Conservation (phyloP, 2,113 vertebrate species). For the Grallaria varia region DNA sequence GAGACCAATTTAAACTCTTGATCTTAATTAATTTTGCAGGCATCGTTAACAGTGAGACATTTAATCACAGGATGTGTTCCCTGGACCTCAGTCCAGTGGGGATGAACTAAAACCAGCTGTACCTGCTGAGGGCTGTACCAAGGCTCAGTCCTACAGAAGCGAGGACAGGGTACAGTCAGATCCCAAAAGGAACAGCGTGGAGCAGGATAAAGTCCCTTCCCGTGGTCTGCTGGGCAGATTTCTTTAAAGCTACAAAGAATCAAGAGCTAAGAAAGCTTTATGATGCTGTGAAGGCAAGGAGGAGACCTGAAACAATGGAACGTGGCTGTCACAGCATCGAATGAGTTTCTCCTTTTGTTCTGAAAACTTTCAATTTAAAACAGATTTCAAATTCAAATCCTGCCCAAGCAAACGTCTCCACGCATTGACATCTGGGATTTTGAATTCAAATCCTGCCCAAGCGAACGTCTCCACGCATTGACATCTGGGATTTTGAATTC, state of each 20-base stretch:
- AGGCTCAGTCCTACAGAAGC: neutral
- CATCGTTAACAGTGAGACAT: neutral
- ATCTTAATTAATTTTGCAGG: neutral
- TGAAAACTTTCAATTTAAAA: constrained; percentile 3
- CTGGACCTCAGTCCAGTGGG: neutral
- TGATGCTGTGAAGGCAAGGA: neutral
- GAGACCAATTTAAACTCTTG: neutral
- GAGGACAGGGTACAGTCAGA: neutral
- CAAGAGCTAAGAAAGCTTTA: neutral
- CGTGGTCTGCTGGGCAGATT: neutral
- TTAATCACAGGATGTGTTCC: neutral
- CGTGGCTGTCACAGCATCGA: neutral
- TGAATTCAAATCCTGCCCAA: neutral
- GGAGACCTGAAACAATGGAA: constrained; percentile 43
- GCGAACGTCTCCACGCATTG: neutral
- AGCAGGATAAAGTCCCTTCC: neutral
- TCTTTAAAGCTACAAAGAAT: constrained; percentile 7
- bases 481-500: constrained; percentile 26
- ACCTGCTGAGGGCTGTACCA: neutral
- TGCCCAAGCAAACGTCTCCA: neutral
- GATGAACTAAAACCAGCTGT: neutral
- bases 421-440: constrained; percentile 11
- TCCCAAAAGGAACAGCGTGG: neutral
- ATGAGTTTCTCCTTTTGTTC: constrained; percentile 16
- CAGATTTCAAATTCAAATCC: constrained; percentile 20